These are phyloP conservation scores for Busseola fusca DNA, from an alignment of 2,888 invertebrate species.

Conservation along the genomic window DNA sequence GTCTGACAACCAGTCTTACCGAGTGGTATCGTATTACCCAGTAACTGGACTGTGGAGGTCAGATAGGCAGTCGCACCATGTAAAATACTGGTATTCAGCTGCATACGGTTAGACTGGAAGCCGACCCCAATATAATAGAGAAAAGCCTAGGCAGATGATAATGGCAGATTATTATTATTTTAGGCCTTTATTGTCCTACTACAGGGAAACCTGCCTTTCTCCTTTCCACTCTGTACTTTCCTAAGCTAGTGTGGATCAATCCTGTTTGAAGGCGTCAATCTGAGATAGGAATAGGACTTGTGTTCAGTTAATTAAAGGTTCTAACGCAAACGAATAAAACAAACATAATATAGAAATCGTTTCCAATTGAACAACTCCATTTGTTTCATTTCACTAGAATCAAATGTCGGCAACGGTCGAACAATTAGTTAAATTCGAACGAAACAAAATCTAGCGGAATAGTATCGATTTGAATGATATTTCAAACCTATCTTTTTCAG, in stretches of 20 bases:
- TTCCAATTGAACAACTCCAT: constrained; percentile 21
- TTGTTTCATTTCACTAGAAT: constrained; percentile 23
- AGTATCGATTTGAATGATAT: constrained; percentile 17
- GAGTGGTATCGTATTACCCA: too few relatives aligned
- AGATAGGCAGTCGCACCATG: too few relatives aligned
- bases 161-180: too few relatives aligned
- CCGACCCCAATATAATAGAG: too few relatives aligned
- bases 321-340: neutral
- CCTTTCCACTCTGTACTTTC: too few relatives aligned
- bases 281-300: neutral
- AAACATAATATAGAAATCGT: constrained; percentile 19
- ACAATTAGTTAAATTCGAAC: constrained; percentile 30
- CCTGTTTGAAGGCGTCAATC: neutral
- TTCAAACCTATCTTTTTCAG: constrained; percentile 1
- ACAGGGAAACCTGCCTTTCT: too few relatives aligned
- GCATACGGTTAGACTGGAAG: too few relatives aligned
- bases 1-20: too few relatives aligned
- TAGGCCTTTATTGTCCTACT: too few relatives aligned
- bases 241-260: neutral
- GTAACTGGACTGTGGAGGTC: too few relatives aligned
- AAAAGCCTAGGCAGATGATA: too few relatives aligned
- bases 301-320: neutral
- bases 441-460: constrained; percentile 22
- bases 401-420: constrained; percentile 10
- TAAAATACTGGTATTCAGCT: too few relatives aligned